These are phyloP conservation scores for Anolis carolinensis DNA, from an alignment of 2,113 vertebrate genomes.

Conservation along the genomic window DNA sequence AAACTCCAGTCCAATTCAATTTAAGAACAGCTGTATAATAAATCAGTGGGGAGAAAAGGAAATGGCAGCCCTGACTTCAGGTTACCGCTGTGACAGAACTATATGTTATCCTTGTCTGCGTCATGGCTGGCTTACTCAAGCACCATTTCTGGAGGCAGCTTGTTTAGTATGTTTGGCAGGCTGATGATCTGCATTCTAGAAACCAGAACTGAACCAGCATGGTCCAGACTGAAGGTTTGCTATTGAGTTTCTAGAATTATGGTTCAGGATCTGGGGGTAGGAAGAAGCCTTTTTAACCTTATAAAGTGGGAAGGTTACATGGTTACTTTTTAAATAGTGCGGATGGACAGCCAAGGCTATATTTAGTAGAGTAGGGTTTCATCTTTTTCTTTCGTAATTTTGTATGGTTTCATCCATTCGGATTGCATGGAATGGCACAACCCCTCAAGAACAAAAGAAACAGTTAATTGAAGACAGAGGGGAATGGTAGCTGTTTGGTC, in stretches of 20 bases:
- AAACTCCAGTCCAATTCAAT: neutral
- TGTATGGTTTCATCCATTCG: too few species aligned
- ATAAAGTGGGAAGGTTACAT: too few species aligned
- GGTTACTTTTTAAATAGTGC: too few species aligned
- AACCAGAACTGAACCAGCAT: neutral
- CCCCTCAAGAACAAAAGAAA: too few species aligned
- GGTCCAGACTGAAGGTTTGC: neutral
- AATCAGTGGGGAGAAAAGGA: neutral
- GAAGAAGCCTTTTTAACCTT: too few species aligned
- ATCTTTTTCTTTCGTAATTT: too few species aligned
- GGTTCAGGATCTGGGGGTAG: too few species aligned
- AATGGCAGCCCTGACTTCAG: neutral
- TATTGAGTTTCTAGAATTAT: neutral
- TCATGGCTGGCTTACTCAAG: neutral
- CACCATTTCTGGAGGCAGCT: neutral
- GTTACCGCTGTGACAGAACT: neutral
- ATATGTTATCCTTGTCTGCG: neutral
- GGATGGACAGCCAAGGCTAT: neutral
- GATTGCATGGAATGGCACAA: too few species aligned
- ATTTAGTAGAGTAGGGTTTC: too few species aligned
- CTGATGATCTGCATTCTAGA: neutral
- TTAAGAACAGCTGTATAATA: constrained; percentile 13
- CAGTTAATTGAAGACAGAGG: too few species aligned
- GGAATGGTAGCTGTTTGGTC: too few species aligned
- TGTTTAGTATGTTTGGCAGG: neutral